These are phyloP conservation scores for Hydrocynus forskahlii DNA, from an alignment of 2,797 vertebrate species.

Conservation along the genomic window DNA sequence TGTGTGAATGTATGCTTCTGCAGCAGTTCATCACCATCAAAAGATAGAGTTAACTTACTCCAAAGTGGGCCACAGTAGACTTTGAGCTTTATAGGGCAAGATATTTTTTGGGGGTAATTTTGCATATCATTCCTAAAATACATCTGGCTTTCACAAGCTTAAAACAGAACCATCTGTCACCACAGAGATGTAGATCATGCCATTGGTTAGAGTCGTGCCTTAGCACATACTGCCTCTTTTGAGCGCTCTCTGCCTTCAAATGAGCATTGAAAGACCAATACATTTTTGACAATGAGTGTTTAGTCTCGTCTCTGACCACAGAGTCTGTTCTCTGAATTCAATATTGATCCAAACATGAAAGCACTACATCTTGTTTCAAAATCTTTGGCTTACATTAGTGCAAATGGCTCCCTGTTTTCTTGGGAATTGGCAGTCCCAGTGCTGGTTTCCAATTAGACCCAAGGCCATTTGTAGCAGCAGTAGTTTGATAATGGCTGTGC, in stretches of 20 bases:
- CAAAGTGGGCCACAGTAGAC: constrained; percentile 1
- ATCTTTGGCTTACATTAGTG: constrained; percentile 12
- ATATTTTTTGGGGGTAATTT: constrained; percentile 26
- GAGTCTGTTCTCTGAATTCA: constrained; percentile 13
- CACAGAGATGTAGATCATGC: background rate
- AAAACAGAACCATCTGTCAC: constrained; percentile 27
- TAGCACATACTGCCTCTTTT: background rate
- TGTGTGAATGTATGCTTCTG: background rate
- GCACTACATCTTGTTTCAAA: constrained; percentile 10
- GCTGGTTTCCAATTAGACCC: constrained; percentile 5
- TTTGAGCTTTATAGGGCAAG: constrained; percentile 8
- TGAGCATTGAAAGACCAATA: background rate
- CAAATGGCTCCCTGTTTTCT: background rate
- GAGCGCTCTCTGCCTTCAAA: background rate
- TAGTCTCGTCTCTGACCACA: constrained; percentile 26
- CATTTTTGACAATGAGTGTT: constrained; percentile 2
- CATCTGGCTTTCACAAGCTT: constrained; percentile 21
- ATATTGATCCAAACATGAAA: constrained; percentile 10
- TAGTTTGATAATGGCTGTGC: constrained; percentile 25
- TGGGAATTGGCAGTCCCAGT: background rate
- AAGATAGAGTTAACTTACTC: background rate
- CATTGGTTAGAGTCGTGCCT: constrained; percentile 1
- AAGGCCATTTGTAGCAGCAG: background rate
- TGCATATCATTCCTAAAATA: constrained; percentile 19
- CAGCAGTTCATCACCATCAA: background rate